These are phyloP conservation scores for Ceyx cyanopectus DNA, from an alignment of 2,113 vertebrate species.

Conservation along the genomic window DNA sequence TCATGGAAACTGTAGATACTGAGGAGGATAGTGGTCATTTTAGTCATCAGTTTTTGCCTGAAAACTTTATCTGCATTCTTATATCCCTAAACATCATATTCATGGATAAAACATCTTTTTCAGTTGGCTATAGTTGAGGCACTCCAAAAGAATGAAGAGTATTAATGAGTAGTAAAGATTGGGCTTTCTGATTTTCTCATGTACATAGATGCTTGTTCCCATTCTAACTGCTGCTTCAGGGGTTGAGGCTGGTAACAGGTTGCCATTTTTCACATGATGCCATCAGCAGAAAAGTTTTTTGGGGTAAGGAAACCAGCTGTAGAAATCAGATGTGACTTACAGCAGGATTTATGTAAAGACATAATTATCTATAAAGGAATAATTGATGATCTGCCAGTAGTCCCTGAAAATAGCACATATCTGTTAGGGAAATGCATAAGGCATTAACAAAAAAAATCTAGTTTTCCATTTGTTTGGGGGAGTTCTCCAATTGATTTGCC, in stretches of 20 bases:
- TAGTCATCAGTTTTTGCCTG: not conserved
- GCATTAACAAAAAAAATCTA: not conserved
- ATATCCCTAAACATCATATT: not conserved
- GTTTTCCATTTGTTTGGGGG: not conserved
- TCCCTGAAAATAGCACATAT: not conserved
- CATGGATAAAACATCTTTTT: not conserved
- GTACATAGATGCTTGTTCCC: rapidly evolving
- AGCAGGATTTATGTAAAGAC: not conserved
- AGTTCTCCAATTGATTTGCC: not conserved
- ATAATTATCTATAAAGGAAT: not conserved
- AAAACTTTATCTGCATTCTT: not conserved
- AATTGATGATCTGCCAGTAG: not conserved
- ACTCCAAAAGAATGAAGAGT: not conserved
- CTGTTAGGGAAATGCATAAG: not conserved
- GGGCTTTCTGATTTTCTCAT: not conserved
- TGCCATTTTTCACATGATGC: not conserved
- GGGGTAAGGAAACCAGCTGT: not conserved
- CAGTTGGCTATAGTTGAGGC: not conserved
- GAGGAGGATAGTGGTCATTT: not conserved
- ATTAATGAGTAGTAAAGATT: not conserved
- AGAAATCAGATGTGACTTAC: not conserved
- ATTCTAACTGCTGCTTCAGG: not conserved
- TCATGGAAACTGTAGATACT: not conserved
- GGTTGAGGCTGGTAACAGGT: not conserved
- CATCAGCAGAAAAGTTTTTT: not conserved